A percentile compares a stretch with the other conserved stretches of the same genome.
phyloP scores from a whole-genome alignment of 2,888 invertebrate species.

The Chalcis sispes region DNA sequence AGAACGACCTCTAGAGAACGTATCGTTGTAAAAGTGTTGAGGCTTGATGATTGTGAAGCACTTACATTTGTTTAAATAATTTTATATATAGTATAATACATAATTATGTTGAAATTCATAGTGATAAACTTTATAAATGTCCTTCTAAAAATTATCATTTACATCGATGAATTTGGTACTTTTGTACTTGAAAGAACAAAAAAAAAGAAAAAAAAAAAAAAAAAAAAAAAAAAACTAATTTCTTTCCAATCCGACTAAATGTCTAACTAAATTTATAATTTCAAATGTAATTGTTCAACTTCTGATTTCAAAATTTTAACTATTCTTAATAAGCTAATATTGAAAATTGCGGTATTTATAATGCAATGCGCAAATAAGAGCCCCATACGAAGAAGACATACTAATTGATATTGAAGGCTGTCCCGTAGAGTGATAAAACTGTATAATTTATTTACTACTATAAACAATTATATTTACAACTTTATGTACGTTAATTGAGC shows the following conservation, averaged over 20 bases:
- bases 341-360: slow-evolving; percentile 45
- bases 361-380: slow-evolving; percentile 33
- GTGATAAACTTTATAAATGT: slow-evolving; percentile 9
- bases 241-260: no score
- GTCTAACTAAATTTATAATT: no score
- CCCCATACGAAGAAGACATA: slow-evolving; percentile 43
- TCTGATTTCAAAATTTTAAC: no score
- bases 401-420: slow-evolving; percentile 52
- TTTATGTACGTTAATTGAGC: slow-evolving; percentile 8
- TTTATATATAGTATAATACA: slow-evolving; percentile 8
- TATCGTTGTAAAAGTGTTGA: slow-evolving; percentile 26
- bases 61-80: slow-evolving; percentile 20
- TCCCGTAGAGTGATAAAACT: slow-evolving; percentile 29
- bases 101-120: slow-evolving; percentile 8
- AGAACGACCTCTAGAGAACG: slow-evolving; percentile 39
- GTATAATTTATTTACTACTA: slow-evolving; percentile 34
- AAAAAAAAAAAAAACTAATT: no score
- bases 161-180: slow-evolving; percentile 12
- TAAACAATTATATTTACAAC: not conserved
- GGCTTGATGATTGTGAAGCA: slow-evolving; percentile 32
- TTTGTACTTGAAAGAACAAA: slow-evolving; percentile 21
- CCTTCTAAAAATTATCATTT: slow-evolving; percentile 5
- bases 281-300: no score
- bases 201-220: no score
- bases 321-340: slow-evolving; percentile 24